Evolutionary conservation across 64 coral and sea anemone species (phyloP).

Genomic region (Pocillopora verrucosa): DNA sequence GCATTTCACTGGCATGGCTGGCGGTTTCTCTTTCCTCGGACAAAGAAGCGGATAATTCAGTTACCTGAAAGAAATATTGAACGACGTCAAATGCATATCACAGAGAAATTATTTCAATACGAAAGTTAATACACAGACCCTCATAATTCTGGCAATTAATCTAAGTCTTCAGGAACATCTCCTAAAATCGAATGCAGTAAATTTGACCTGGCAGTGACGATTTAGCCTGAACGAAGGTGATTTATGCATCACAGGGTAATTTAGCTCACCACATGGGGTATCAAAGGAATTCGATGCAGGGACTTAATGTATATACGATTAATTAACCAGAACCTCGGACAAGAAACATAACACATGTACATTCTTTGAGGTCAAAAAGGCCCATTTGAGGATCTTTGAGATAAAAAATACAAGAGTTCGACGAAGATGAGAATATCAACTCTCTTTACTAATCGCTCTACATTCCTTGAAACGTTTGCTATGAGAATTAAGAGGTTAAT

Average conservation of each 20-base stretch:
- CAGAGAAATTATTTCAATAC: not conserved
- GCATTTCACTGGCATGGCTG: conserved; percentile 68
- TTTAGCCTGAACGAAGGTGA: not conserved
- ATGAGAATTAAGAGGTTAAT: not conserved
- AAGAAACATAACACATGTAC: not conserved
- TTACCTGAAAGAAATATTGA: conserved; percentile 48
- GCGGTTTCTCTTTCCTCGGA: conserved; percentile 84
- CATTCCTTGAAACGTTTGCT: not conserved
- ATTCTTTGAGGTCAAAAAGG: not conserved
- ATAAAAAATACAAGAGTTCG: not conserved
- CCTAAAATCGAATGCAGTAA: not conserved
- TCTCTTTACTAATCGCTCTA: not conserved
- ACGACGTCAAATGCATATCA: not conserved
- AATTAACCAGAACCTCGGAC: not conserved
- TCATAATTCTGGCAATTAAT: not conserved
- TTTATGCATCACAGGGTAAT: not conserved
- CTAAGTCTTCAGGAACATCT: not conserved
- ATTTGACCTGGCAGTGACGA: not conserved
- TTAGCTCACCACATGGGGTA: not conserved
- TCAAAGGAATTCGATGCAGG: not conserved
- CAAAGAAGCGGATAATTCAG: conserved; percentile 73
- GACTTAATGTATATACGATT: not conserved
- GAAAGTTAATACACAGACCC: not conserved
- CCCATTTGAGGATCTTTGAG: not conserved
- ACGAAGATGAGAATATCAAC: not conserved